These are phyloP conservation scores for Heptranchias perlo DNA, from an alignment of 2,113 vertebrate genomes.

Conservation along the genomic window DNA sequence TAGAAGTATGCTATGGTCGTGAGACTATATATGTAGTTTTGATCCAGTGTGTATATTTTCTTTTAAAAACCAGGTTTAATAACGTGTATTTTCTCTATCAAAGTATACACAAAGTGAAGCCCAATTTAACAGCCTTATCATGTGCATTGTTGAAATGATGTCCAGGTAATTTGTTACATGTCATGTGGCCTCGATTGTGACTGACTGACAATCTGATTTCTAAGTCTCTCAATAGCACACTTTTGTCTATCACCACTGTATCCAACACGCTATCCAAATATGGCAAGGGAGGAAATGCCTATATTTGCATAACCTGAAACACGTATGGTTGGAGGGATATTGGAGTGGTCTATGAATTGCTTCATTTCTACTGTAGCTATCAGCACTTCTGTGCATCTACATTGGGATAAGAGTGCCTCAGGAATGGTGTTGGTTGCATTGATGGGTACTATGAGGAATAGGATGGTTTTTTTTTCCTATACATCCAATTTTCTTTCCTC, in stretches of 20 bases:
- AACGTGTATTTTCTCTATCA: not conserved
- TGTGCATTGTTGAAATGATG: not conserved
- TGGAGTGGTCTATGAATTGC: not conserved
- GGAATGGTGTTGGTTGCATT: not conserved
- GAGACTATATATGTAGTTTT: not conserved
- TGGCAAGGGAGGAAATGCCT: not conserved
- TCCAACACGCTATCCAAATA: not conserved
- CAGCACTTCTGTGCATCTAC: conserved; percentile 3
- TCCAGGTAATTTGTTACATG: not conserved
- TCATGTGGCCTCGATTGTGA: not conserved
- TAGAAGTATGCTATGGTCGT: not conserved
- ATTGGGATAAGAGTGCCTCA: not conserved
- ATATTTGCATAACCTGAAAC: not conserved
- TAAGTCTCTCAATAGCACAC: not conserved
- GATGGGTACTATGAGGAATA: not conserved
- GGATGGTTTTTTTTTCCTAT: not conserved
- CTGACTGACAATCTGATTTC: not conserved
- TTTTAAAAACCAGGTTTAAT: not conserved
- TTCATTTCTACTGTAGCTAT: not conserved
- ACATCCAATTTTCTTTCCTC: not conserved
- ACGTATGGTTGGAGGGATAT: not conserved
- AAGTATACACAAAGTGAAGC: not conserved
- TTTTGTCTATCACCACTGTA: not conserved
- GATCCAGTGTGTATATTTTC: not conserved
- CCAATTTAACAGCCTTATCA: not conserved